Conservation (phyloP, 2,113 vertebrate genomes). For the Scytalopus superciliaris region DNA sequence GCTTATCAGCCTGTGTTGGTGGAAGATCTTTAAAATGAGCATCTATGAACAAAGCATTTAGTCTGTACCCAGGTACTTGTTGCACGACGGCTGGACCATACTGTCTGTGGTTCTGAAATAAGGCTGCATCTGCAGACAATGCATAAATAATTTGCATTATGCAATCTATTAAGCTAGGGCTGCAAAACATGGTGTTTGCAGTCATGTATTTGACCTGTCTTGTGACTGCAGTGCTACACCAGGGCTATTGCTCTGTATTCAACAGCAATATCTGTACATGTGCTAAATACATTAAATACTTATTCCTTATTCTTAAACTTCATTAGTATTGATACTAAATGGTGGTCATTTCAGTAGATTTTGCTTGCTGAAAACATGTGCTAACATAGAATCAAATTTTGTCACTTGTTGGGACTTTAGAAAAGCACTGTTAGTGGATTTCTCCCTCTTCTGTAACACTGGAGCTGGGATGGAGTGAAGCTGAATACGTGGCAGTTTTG, state of each 20-base stretch:
- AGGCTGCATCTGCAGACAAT: background rate
- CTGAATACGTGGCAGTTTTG: background rate
- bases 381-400: background rate
- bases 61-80: background rate
- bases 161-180: background rate
- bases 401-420: background rate
- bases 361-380: background rate
- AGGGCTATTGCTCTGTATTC: background rate
- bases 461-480: background rate
- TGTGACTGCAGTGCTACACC: background rate
- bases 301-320: background rate
- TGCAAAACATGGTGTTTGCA: background rate
- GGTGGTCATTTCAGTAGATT: background rate
- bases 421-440: background rate
- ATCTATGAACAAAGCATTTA: background rate
- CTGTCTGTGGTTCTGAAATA: background rate
- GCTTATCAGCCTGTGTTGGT: background rate
- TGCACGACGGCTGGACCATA: accelerated
- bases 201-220: background rate
- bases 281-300: background rate
- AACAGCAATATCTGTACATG: background rate
- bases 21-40: background rate
- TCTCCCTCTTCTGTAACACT: background rate
- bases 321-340: background rate
- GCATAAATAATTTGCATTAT: background rate